Evolutionary conservation across 2,797 vertebrate species (phyloP).

Genomic region (Bothrops alternatus): DNA sequence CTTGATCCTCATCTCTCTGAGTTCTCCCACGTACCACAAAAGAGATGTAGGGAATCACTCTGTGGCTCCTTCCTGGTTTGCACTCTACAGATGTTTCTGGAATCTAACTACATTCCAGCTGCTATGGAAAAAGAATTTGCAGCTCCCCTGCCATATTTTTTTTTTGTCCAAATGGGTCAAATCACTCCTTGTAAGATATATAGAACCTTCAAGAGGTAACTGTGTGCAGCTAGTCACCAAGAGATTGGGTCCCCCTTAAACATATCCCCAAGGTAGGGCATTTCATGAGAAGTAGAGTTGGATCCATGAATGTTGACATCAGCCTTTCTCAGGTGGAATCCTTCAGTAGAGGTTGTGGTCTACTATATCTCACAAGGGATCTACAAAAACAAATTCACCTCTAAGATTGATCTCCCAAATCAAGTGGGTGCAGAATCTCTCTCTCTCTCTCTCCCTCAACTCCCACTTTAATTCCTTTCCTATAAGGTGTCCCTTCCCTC

Average conservation of each 20-base stretch:
- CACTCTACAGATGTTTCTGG: background rate
- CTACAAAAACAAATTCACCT: background rate
- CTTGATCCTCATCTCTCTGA: background rate
- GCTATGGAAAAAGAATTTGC: background rate
- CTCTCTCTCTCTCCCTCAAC: slow-evolving; percentile 34
- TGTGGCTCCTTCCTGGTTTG: background rate
- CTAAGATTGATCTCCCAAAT: background rate
- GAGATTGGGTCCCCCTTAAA: background rate
- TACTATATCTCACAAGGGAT: background rate
- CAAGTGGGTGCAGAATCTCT: background rate
- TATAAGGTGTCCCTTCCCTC: slow-evolving; percentile 36
- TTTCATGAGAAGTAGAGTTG: background rate
- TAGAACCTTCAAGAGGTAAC: background rate
- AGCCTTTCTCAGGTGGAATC: background rate
- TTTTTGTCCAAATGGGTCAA: background rate
- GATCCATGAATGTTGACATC: background rate
- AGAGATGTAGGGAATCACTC: background rate
- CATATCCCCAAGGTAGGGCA: background rate
- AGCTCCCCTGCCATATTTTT: background rate
- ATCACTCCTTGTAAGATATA: background rate
- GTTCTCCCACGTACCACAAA: background rate
- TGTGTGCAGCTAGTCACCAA: background rate
- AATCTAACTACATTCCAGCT: background rate
- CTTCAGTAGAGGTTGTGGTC: background rate
- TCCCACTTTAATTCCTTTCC: slow-evolving; percentile 54